Evolutionary conservation across 2,888 invertebrate genomes (phyloP), one percentile per base, ranked within the genome.

Genomic region (Zelleria hepariella): DNA sequence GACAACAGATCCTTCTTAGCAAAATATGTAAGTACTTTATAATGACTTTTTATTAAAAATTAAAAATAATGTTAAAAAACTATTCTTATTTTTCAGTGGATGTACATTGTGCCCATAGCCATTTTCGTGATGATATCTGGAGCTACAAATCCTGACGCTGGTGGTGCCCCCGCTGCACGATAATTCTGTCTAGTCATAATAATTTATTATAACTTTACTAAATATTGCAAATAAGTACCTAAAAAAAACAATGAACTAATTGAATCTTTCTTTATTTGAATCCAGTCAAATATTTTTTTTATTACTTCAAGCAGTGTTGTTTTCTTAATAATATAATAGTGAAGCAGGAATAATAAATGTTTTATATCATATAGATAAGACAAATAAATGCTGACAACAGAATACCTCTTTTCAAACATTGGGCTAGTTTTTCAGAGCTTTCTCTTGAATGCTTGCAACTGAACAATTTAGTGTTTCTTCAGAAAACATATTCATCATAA

Each of bases 1-100:
- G 99, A 99, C 76, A 98, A 97, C 78, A 91, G 98, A 73, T 97
- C 98, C 55, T 98, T 99, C 86, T 91, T 99, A 67, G 96, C 96
- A 2, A 99, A 98, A 98, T 99, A 99, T 90, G 98, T 98, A 91
- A 94, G 96, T 89, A 23, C 20, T 18, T 49, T n/a, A n/a, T n/a
- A n/a, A n/a, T n/a, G n/a, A n/a, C n/a, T n/a, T n/a, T n/a, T n/a
- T n/a, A n/a, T n/a, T n/a, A n/a, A n/a, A n/a, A n/a, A n/a, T 10
- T 42, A 42, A 42, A 49, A 49, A 49, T 48, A 49, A 7, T 4
- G 18, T n/a, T n/a, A n/a, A n/a, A n/a, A n/a, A 18, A 2, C 20
- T 49, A 7, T 49, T 58, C 54, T 74, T 74, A 73, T 64, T 68
- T 80, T 95, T 92, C 91, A 98, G 98, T 99, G 98, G 98, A 98